Evolutionary conservation across 1,140 invertebrate species (phyloP), one percentile per base, ranked within the genome.

Genomic region (Heliconius nattereri): DNA sequence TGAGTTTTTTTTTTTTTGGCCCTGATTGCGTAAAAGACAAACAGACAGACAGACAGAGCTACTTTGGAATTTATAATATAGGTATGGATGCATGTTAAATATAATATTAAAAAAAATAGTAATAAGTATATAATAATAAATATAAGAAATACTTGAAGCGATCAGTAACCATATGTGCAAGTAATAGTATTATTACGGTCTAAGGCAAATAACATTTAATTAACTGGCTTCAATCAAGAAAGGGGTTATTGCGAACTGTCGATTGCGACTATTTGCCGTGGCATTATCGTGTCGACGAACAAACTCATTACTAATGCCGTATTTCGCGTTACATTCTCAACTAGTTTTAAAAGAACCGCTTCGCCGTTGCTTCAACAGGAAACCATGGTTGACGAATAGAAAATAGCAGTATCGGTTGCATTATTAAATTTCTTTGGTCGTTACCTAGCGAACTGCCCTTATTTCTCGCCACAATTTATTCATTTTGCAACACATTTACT

Each of bases 381-480:
- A 8, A 49, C 60, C 37, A 72, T 8, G 72, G 45, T 84, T 85
- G 70, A 66, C 40, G 70, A 74, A 74, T 45, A 35, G 71, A 71
- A 84, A 88, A 84, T 66, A 73, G 74, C 82, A 74, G 80, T 81
- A 81, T 76, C 73, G 74, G 77, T 75, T 94, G 89, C 85, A 93
- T 94, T 91, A 94, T 93, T 94, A 75, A 94, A 84, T 81, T 81
- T 83, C 82, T 76, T 60, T 75, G 87, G 87, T 87, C 86, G 88
- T 90, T 92, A 92, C 85, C 87, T 88, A 86, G 86, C 89, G 89
- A 92, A 92, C 91, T 93, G 91, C 91, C 92, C 91, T 87, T 92
- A 92, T 94, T 94, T 92, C 90, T 91, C 90, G 90, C 91, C 90
- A 91, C 87, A 90, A 93, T 93, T 93, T 94, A 94, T 93, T 91